phyloP scores from a whole-genome alignment of 2,888 invertebrate species.

The Agriopis leucophaearia region DNA sequence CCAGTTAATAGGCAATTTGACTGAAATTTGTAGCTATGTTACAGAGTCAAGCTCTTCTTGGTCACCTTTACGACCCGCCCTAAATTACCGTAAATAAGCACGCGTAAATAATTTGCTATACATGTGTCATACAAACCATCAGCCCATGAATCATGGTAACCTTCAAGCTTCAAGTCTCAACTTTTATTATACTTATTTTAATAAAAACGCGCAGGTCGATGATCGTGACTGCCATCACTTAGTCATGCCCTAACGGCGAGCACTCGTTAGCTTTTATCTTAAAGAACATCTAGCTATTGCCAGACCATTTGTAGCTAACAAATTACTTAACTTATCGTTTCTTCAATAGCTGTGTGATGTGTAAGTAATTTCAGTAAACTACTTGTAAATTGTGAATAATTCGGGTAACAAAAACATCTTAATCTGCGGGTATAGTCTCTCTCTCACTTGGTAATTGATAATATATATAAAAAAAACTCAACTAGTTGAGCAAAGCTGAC shows the following conservation, averaged over 20 bases:
- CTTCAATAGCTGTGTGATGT: slow-evolving; percentile 1
- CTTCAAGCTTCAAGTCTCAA: slow-evolving; percentile 34
- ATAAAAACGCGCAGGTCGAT: slow-evolving; percentile 29
- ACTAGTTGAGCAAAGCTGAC: no score
- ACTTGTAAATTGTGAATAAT: not conserved
- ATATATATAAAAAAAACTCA: no score
- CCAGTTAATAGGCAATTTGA: no score
- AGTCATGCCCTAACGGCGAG: slow-evolving; percentile 69
- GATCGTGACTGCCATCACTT: slow-evolving; percentile 75
- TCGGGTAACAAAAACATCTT: not conserved
- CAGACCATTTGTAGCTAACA: slow-evolving; percentile 41
- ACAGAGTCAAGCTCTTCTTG: not conserved
- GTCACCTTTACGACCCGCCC: slow-evolving; percentile 23
- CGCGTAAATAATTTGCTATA: slow-evolving; percentile 29
- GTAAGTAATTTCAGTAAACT: slow-evolving; percentile 1
- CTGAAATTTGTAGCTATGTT: no score
- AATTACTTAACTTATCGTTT: slow-evolving; percentile 43
- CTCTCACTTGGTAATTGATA: no score
- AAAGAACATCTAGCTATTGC: slow-evolving; percentile 57
- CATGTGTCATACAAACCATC: slow-evolving; percentile 10
- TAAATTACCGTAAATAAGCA: slow-evolving; percentile 30
- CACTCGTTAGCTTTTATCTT: slow-evolving; percentile 70
- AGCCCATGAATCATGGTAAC: slow-evolving; percentile 49
- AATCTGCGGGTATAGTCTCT: not conserved
- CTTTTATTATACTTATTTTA: not conserved